Evolutionary conservation across 2,888 invertebrate species (phyloP).

Genomic region (Kuschelorhynchus macadamiae): DNA sequence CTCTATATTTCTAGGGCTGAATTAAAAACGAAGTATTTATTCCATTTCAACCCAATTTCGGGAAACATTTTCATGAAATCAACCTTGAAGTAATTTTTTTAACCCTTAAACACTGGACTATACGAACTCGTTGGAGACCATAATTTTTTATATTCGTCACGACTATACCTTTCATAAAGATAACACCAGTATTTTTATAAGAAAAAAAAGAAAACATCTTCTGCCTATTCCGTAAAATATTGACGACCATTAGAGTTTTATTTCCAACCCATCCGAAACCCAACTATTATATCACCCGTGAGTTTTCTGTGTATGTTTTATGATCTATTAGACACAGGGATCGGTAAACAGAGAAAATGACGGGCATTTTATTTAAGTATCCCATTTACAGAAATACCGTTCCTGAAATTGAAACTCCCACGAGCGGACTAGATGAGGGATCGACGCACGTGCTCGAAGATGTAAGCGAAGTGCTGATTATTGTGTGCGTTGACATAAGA

Average conservation of each 20-base stretch:
- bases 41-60: too few species aligned
- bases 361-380: slow-evolving; percentile 38
- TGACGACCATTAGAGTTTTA: background rate
- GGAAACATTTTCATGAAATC: too few species aligned
- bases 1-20: too few species aligned
- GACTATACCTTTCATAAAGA: too few species aligned
- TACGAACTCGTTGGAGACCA: too few species aligned
- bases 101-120: too few species aligned
- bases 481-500: too few species aligned
- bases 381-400: slow-evolving; percentile 12
- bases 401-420: slow-evolving; percentile 21
- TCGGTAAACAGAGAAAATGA: slow-evolving; percentile 41
- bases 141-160: too few species aligned
- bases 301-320: background rate
- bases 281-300: background rate
- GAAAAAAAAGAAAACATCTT: background rate
- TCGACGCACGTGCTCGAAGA: background rate
- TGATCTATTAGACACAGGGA: slow-evolving; percentile 21
- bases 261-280: slow-evolving; percentile 5
- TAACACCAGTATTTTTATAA: background rate
- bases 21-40: too few species aligned
- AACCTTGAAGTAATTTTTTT: too few species aligned
- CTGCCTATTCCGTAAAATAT: background rate
- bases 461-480: background rate
- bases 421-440: slow-evolving; percentile 11